Evolutionary conservation across 2,113 vertebrate genomes (phyloP).

Genomic region (Salvelinus alpinus): DNA sequence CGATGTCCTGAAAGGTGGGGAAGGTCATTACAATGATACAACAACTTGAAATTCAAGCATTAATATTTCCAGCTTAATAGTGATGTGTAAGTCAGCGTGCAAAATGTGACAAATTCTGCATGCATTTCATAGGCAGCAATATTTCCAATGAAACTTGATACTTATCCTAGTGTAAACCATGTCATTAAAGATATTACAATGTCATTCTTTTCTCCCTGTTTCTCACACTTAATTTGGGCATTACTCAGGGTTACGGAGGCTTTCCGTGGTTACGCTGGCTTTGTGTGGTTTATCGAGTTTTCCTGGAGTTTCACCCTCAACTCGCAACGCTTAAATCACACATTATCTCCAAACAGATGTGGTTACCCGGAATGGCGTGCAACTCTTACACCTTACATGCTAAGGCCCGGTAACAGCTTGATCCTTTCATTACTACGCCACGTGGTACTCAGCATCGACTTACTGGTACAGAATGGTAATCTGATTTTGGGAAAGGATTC

Average conservation of each 20-base stretch:
- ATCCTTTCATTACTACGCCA: constrained; percentile 11
- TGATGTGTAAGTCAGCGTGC: constrained; percentile 69
- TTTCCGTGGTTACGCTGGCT: constrained; percentile 69
- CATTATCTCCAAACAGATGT: constrained; percentile 67
- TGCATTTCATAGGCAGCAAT: constrained; percentile 65
- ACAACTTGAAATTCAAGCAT: constrained; percentile 71
- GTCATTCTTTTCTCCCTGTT: constrained; percentile 71
- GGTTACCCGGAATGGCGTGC: constrained; percentile 38
- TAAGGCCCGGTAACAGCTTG: not conserved
- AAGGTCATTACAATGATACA: constrained; percentile 35
- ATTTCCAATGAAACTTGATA: constrained; percentile 74
- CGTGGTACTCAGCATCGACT: not conserved
- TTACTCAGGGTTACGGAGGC: constrained; percentile 66
- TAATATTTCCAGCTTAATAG: constrained; percentile 72
- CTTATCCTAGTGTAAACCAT: constrained; percentile 76
- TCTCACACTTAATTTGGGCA: constrained; percentile 79
- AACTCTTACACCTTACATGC: constrained; percentile 35
- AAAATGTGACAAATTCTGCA: constrained; percentile 74
- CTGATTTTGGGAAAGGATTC: not conserved
- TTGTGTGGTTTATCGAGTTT: constrained; percentile 72
- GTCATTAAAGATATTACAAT: constrained; percentile 74
- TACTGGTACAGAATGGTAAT: constrained; percentile 11
- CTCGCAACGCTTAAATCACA: constrained; percentile 59
- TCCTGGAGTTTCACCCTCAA: constrained; percentile 63
- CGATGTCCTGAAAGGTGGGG: not conserved